Percentiles rank a stretch among this genome's conserved stretches.
Evolutionary conservation across 2,888 invertebrate species (phyloP).

Genomic region (Diplazon laetatorius): DNA sequence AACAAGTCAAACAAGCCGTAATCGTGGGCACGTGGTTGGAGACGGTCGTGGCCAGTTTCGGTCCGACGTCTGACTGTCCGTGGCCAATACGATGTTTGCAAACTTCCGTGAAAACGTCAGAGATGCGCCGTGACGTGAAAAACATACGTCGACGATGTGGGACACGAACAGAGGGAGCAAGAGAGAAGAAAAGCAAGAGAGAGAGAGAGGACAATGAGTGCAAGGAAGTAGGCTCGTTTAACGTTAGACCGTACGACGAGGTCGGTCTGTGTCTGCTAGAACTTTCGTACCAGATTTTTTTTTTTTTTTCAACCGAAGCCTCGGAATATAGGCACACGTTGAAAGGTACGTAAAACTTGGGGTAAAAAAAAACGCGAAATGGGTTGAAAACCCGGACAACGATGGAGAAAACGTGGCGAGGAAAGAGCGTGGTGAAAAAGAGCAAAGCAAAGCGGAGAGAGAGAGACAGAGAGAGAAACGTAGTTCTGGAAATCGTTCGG

Average conservation of each 20-base stretch:
- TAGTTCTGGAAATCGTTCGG: constrained; percentile 51
- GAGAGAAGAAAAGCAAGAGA: too few relatives aligned
- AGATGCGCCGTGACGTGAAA: constrained; percentile 31
- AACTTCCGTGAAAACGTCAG: constrained; percentile 46
- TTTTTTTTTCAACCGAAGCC: constrained; percentile 17
- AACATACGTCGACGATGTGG: constrained; percentile 30
- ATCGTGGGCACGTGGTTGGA: not conserved
- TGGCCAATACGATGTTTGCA: constrained; percentile 56
- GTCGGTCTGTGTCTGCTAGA: not conserved
- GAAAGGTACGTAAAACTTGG: not conserved
- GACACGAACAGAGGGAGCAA: not conserved
- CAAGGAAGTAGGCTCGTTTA: constrained; percentile 25
- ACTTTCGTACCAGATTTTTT: constrained; percentile 19
- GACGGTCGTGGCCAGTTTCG: not conserved
- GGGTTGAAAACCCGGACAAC: constrained; percentile 6
- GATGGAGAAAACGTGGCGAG: not conserved
- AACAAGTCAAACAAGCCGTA: not conserved
- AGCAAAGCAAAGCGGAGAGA: too few relatives aligned
- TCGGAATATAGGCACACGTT: not conserved
- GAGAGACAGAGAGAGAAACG: not conserved
- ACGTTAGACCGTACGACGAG: not conserved
- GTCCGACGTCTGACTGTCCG: not conserved
- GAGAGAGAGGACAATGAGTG: not conserved
- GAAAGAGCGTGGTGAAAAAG: not conserved
- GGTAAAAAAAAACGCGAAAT: not conserved